phyloP scores from a whole-genome alignment of 2,888 invertebrate genomes.

The Drosophila paranaensis region DNA sequence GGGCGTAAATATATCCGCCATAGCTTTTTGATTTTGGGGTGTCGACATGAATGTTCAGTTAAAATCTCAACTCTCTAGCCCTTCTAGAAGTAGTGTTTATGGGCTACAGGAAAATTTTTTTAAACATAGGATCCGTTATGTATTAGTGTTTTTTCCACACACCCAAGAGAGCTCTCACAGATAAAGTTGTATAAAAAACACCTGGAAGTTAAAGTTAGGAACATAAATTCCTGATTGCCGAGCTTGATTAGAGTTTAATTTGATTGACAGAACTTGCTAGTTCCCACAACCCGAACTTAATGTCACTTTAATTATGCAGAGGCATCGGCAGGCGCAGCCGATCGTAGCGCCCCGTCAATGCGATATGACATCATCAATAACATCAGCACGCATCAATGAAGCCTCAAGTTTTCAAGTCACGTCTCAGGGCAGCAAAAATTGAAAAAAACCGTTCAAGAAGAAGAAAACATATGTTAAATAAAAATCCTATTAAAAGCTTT shows the following conservation, averaged over 20 bases:
- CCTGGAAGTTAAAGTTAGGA: background rate
- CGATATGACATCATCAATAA: slow-evolving; percentile 63
- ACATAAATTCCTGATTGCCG: background rate
- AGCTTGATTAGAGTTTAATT: slow-evolving; percentile 13
- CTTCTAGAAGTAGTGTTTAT: too few species aligned
- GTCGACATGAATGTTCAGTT: too few species aligned
- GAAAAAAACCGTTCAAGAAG: background rate
- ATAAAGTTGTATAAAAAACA: slow-evolving; percentile 27
- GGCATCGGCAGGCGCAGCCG: slow-evolving; percentile 2
- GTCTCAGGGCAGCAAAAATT: slow-evolving; percentile 23
- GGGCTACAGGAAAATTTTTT: too few species aligned
- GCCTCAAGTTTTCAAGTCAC: slow-evolving; percentile 52
- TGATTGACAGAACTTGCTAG: slow-evolving; percentile 17
- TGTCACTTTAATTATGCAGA: slow-evolving; percentile 45
- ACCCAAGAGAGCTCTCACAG: background rate
- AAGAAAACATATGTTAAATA: slow-evolving; percentile 67
- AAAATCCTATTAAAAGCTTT: slow-evolving; percentile 77
- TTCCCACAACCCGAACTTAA: slow-evolving; percentile 38
- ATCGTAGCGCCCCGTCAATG: slow-evolving; percentile 6
- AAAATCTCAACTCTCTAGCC: too few species aligned
- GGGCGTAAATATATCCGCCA: too few species aligned
- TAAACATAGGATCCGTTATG: slow-evolving; percentile 22
- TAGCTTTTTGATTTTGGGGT: too few species aligned
- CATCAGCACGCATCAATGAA: slow-evolving; percentile 46
- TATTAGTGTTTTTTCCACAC: slow-evolving; percentile 18